These are phyloP conservation scores for Nasua narica DNA, from an alignment of 2,797 vertebrate genomes.

Conservation along the genomic window DNA sequence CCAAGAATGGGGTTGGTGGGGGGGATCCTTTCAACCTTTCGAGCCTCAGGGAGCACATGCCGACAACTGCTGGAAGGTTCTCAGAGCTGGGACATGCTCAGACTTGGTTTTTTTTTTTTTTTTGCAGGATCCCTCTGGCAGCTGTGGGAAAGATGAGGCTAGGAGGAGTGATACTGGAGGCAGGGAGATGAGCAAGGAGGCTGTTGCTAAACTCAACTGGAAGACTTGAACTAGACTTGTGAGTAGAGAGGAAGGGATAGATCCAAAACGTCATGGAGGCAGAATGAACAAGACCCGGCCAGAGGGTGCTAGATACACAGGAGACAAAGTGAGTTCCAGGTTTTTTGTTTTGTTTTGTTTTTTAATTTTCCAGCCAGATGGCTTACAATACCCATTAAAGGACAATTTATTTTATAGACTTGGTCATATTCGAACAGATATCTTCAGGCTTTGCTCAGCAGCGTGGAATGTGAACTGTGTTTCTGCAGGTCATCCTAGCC, in stretches of 20 bases:
- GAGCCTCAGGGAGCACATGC: background rate
- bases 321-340: background rate
- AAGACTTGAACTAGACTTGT: background rate
- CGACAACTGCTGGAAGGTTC: background rate
- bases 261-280: background rate
- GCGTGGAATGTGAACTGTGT: background rate
- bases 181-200: background rate
- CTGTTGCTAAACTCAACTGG: background rate
- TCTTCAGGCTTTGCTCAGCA: slow-evolving; percentile 47
- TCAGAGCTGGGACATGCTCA: background rate
- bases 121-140: background rate
- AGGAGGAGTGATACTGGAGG: background rate
- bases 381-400: background rate
- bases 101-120: background rate
- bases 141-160: background rate
- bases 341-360: background rate
- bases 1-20: background rate
- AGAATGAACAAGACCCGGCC: background rate
- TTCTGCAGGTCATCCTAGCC: background rate
- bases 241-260: background rate
- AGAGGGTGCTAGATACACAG: background rate
- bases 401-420: background rate
- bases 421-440: background rate
- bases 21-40: background rate
- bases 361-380: background rate